These are phyloP conservation scores for Cylas formicarius DNA, from an alignment of 1,140 invertebrate species.

Conservation along the genomic window DNA sequence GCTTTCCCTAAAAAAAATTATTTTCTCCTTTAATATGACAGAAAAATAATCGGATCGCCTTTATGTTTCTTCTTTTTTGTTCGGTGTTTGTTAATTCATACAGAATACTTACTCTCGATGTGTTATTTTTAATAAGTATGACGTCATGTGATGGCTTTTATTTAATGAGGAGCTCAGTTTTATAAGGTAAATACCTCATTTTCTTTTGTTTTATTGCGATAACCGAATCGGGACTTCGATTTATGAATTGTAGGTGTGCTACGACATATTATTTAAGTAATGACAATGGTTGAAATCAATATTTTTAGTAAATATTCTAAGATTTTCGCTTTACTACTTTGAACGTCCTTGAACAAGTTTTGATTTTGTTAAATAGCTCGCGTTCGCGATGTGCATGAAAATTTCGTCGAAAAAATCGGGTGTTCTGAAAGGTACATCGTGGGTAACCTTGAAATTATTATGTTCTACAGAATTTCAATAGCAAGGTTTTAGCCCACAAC, in stretches of 20 bases:
- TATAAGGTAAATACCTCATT: conserved; percentile 24
- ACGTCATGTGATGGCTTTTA: conserved; percentile 34
- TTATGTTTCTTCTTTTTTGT: conserved; percentile 17
- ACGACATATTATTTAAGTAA: conserved; percentile 18
- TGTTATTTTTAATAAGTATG: conserved; percentile 25
- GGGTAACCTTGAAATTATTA: conserved; percentile 20
- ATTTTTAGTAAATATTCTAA: conserved; percentile 22
- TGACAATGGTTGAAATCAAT: conserved; percentile 10
- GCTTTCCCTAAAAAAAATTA: conserved; percentile 20
- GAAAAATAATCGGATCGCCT: conserved; percentile 26
- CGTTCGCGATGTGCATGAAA: conserved; percentile 13
- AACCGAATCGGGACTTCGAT: not conserved
- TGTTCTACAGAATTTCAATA: conserved; percentile 19
- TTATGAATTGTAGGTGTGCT: not conserved
- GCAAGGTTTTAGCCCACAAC: conserved; percentile 23
- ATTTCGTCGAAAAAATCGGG: conserved; percentile 9
- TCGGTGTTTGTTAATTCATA: conserved; percentile 10
- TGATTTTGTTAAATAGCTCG: conserved; percentile 15
- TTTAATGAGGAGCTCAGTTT: conserved; percentile 28
- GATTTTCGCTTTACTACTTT: conserved; percentile 19
- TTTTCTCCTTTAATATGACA: conserved; percentile 30
- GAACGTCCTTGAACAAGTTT: conserved; percentile 32
- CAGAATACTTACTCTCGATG: too few relatives aligned
- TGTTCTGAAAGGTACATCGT: conserved; percentile 10
- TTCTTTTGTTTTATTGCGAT: conserved; percentile 5